phyloP scores from a whole-genome alignment of 2,797 vertebrate genomes.

The Rhinatrema bivittatum region DNA sequence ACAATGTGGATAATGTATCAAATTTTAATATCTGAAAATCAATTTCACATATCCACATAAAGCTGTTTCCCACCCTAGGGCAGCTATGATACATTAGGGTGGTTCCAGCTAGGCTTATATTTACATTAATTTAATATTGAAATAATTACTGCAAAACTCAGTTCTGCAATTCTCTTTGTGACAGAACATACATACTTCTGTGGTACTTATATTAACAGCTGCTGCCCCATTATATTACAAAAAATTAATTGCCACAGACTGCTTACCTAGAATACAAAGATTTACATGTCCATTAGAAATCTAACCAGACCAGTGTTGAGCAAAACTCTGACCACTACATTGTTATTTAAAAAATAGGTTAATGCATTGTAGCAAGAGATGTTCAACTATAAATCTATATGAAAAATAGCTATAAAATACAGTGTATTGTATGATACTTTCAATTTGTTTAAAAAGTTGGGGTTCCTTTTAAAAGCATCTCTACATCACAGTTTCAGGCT shows the following conservation, averaged over 20 bases:
- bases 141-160: constrained; percentile 1
- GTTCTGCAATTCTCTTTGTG: constrained; percentile 2
- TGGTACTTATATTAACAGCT: constrained; percentile 7
- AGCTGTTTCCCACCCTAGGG: not conserved
- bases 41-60: not conserved
- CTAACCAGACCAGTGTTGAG: constrained; percentile 45
- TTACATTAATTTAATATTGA: no score
- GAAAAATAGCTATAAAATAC: constrained; percentile 57
- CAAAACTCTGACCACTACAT: constrained; percentile 42
- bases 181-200: not conserved
- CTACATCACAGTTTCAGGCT: constrained; percentile 46
- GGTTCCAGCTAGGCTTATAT: not conserved
- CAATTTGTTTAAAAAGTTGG: constrained; percentile 22
- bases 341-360: constrained; percentile 38
- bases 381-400: constrained; percentile 52
- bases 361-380: constrained; percentile 45
- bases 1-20: constrained; percentile 13
- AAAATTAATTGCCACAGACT: constrained; percentile 14
- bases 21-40: not conserved
- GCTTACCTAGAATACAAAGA: constrained; percentile 21
- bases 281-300: constrained; percentile 23
- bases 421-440: constrained; percentile 50
- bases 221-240: constrained; percentile 15
- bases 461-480: constrained; percentile 34
- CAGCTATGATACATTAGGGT: constrained; percentile 6